Evolutionary conservation across 2,113 vertebrate species (phyloP).

Genomic region (Barnardius zonarius): DNA sequence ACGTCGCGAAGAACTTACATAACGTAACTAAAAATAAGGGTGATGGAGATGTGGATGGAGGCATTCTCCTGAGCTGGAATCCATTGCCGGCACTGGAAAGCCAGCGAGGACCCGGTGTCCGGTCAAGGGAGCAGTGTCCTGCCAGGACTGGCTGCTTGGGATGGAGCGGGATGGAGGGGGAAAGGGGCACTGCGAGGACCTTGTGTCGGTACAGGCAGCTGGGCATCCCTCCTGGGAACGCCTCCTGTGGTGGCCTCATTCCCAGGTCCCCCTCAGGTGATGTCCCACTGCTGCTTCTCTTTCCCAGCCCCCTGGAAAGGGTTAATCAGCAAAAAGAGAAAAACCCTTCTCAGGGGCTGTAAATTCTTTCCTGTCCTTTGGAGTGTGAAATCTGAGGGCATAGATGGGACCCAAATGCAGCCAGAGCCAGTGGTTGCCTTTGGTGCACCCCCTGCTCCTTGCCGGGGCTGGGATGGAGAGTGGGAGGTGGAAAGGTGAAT

Average conservation of each 20-base stretch:
- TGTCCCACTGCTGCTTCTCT: not conserved
- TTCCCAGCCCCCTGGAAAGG: not conserved
- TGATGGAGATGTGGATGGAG: conserved; percentile 8
- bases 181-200: not conserved
- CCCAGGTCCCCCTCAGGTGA: not conserved
- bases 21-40: conserved; percentile 79
- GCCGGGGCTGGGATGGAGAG: not conserved
- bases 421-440: not conserved
- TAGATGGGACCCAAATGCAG: rapidly evolving
- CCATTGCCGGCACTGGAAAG: not conserved
- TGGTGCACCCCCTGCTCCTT: rapidly evolving
- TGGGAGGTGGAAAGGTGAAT: not conserved
- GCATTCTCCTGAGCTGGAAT: not conserved
- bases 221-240: not conserved
- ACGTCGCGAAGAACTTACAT: conserved; percentile 75
- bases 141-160: rapidly evolving
- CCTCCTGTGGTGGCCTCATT: rapidly evolving
- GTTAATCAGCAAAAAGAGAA: not conserved
- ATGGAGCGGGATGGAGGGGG: not conserved
- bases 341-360: not conserved
- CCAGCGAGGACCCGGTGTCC: not conserved
- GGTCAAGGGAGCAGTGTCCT: not conserved
- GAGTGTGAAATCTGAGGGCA: not conserved
- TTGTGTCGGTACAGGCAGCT: rapidly evolving
- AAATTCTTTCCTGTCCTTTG: not conserved